These are phyloP conservation scores for Limnodromus scolopaceus DNA, from an alignment of 2,797 vertebrate species.

Conservation along the genomic window DNA sequence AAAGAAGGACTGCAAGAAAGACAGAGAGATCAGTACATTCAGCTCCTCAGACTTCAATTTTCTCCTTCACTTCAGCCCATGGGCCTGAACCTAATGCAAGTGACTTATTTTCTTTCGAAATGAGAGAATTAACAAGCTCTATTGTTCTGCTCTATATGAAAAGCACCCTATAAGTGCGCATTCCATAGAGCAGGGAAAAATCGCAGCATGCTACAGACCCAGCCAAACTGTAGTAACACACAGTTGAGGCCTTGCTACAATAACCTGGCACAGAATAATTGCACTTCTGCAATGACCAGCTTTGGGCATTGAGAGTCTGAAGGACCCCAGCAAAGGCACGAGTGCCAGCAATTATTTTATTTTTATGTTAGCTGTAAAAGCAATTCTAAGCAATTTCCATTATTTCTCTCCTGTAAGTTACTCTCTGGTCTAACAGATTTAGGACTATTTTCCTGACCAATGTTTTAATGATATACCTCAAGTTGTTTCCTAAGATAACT, in stretches of 20 bases:
- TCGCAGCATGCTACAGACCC: neutral
- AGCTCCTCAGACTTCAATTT: neutral
- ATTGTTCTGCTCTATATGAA: neutral
- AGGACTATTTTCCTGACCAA: neutral
- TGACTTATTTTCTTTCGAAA: neutral
- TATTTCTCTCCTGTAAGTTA: neutral
- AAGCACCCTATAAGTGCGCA: neutral
- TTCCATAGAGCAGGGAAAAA: neutral
- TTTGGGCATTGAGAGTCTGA: neutral
- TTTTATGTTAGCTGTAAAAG: neutral
- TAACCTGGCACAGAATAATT: neutral
- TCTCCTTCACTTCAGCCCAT: neutral
- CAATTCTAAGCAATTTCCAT: neutral
- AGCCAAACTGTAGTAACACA: neutral
- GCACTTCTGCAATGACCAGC: neutral
- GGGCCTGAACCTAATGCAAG: neutral
- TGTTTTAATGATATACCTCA: neutral
- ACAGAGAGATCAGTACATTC: neutral
- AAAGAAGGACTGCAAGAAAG: constrained; percentile 81
- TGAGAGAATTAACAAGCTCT: neutral
- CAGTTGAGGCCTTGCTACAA: neutral
- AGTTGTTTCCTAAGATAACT: neutral
- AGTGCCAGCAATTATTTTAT: neutral
- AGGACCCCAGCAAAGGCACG: neutral
- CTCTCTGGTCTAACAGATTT: neutral